Percentiles rank a stretch among this genome's conserved stretches.
phyloP scores from a whole-genome alignment of 2,797 vertebrate species.

The Chrysocyon brachyurus region DNA sequence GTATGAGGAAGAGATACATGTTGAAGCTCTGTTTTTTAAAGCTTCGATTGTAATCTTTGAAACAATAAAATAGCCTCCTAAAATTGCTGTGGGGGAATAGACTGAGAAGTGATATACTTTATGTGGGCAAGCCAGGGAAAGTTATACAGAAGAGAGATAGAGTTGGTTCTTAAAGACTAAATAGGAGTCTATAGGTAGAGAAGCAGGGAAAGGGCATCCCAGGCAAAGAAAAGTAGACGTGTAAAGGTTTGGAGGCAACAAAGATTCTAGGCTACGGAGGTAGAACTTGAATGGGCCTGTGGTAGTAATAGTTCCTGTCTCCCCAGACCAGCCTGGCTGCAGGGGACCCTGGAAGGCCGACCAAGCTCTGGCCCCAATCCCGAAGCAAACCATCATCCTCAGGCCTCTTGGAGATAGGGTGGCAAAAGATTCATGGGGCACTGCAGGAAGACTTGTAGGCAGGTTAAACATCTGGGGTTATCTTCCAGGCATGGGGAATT shows the following conservation, averaged over 20 bases:
- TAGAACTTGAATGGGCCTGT: background rate
- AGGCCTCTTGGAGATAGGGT: background rate
- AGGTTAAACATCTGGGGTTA: background rate
- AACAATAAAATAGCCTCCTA: constrained; percentile 42
- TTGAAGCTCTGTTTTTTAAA: background rate
- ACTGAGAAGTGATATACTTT: constrained; percentile 25
- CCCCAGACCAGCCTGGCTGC: background rate
- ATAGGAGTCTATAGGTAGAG: background rate
- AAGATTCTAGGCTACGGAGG: background rate
- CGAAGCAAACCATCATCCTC: background rate
- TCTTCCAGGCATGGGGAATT: background rate
- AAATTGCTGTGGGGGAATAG: background rate
- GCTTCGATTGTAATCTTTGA: constrained; percentile 35
- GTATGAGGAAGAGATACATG: background rate
- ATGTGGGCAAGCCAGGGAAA: background rate
- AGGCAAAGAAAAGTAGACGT: background rate
- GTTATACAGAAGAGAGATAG: background rate
- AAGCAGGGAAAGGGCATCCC: background rate
- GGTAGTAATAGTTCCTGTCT: background rate
- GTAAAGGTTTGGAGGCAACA: background rate
- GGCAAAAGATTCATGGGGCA: background rate
- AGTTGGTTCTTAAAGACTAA: background rate
- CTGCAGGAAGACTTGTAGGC: background rate
- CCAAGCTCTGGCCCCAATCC: background rate
- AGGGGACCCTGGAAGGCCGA: background rate